These are phyloP conservation scores for Drosophila falleni DNA, from an alignment of 2,888 invertebrate species.

Conservation along the genomic window DNA sequence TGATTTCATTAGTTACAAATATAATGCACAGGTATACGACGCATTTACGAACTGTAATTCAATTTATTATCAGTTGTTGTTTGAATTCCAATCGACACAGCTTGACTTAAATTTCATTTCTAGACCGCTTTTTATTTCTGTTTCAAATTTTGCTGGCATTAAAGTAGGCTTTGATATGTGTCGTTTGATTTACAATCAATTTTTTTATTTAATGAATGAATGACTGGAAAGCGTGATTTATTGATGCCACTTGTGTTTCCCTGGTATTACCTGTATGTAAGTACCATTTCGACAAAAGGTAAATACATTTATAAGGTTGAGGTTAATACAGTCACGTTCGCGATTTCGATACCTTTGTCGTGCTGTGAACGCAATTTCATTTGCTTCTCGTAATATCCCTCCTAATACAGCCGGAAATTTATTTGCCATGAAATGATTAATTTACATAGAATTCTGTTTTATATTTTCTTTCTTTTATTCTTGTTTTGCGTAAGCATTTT, in stretches of 20 bases:
- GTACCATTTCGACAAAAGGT: conserved; percentile 2
- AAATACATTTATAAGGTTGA: conserved; percentile 16
- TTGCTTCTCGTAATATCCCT: conserved; percentile 7
- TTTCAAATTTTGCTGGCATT: conserved; percentile 40
- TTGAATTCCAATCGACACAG: conserved; percentile 7
- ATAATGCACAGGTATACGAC: not conserved
- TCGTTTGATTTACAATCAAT: conserved; percentile 1
- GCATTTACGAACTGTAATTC: conserved; percentile 23
- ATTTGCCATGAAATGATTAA: conserved; percentile 24
- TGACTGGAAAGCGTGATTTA: conserved; percentile 27
- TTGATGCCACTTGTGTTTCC: conserved; percentile 3
- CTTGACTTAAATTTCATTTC: conserved; percentile 29
- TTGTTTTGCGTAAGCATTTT: not conserved
- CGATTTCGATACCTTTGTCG: conserved; percentile 19
- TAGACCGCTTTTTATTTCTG: conserved; percentile 24
- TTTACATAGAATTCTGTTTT: conserved; percentile 17
- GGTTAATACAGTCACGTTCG: conserved; percentile 48
- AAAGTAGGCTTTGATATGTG: conserved; percentile 17
- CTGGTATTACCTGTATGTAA: not conserved
- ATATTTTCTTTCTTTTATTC: conserved; percentile 4
- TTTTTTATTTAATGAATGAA: not conserved
- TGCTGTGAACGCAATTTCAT: conserved; percentile 37
- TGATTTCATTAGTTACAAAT: conserved; percentile 1
- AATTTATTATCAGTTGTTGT: conserved; percentile 13
- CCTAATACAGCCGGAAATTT: conserved; percentile 15